These are phyloP conservation scores for Gavialis gangeticus DNA, from an alignment of 2,113 vertebrate genomes.

Conservation along the genomic window DNA sequence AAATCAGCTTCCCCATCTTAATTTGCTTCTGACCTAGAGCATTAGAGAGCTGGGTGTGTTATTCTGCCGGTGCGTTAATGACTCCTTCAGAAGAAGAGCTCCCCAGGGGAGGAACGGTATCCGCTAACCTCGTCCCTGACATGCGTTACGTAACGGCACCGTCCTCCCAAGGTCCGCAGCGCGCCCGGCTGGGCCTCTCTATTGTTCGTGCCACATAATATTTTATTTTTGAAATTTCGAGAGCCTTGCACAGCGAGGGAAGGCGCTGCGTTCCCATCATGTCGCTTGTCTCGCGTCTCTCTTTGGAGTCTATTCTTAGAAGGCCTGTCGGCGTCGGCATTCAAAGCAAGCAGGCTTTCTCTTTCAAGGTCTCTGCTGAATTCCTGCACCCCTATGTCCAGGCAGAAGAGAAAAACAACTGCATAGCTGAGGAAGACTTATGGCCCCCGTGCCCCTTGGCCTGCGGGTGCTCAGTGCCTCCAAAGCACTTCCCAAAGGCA, in stretches of 20 bases:
- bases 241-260: neutral
- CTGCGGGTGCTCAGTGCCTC: neutral
- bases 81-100: conserved; percentile 34
- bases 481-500: neutral
- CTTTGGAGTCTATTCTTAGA: conserved; percentile 60
- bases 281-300: conserved; percentile 14
- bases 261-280: neutral
- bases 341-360: conserved; percentile 43
- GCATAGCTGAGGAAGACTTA: neutral
- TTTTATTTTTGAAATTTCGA: conserved; percentile 23
- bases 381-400: conserved; percentile 41
- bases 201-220: neutral
- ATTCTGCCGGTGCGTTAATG: conserved; percentile 23
- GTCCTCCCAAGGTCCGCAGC: conserved; percentile 35
- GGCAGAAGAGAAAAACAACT: neutral
- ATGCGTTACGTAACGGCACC: conserved; percentile 31
- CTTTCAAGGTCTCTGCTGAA: conserved; percentile 61
- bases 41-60: conserved; percentile 17
- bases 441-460: neutral
- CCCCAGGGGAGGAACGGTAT: conserved; percentile 50
- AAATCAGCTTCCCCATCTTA: conserved; percentile 42
- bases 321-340: neutral
- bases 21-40: conserved; percentile 59
- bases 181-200: neutral
- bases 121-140: conserved; percentile 38